These are phyloP conservation scores for Beris morrisii DNA, from an alignment of 2,888 invertebrate species.

Conservation along the genomic window DNA sequence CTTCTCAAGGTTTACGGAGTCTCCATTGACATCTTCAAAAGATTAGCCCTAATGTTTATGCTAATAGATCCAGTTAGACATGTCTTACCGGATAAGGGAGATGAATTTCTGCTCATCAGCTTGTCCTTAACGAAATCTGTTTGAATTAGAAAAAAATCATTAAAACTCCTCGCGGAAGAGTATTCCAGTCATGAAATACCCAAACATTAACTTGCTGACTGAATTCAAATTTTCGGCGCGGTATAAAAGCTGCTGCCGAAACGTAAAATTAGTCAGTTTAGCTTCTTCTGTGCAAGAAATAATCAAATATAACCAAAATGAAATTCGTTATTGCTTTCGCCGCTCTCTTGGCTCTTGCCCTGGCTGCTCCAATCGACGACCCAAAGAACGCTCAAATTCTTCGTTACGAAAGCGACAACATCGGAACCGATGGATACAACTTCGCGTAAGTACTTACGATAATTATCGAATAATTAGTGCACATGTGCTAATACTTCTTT, in stretches of 20 bases:
- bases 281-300: conserved; percentile 16
- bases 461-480: background rate
- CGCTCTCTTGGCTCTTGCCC: conserved; percentile 43
- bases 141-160: no score
- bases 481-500: no score
- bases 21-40: no score
- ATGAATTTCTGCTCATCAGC: no score
- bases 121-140: no score
- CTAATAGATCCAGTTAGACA: no score
- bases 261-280: conserved; percentile 22
- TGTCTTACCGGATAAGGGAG: no score
- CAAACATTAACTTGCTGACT: no score
- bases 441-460: conserved; percentile 54
- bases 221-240: conserved; percentile 3
- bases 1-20: no score
- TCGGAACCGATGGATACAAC: conserved; percentile 59
- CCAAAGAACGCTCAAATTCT: conserved; percentile 38
- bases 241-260: conserved; percentile 20
- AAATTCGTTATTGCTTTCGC: conserved; percentile 44
- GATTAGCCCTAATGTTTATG: no score
- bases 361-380: conserved; percentile 37
- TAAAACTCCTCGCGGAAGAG: no score
- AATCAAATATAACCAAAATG: conserved; percentile 41
- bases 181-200: no score
- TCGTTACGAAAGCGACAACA: conserved; percentile 56